phyloP scores from a whole-genome alignment of 1,140 invertebrate genomes.

The Zelostemma sp. region DNA sequence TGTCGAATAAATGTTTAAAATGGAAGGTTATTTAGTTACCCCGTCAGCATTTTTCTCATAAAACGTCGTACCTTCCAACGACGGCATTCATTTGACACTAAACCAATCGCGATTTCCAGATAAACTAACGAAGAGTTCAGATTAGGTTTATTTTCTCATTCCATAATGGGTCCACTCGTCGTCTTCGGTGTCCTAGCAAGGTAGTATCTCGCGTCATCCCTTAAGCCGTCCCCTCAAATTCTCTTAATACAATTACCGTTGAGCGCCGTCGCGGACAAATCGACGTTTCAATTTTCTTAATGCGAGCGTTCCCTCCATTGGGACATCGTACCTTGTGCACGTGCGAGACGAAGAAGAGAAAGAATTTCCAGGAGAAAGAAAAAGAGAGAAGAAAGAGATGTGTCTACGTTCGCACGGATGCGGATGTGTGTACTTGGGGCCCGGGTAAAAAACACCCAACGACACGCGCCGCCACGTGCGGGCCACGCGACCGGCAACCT shows the following conservation, averaged over 20 bases:
- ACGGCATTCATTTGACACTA: background rate
- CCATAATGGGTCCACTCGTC: conserved; percentile 26
- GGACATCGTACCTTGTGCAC: conserved; percentile 21
- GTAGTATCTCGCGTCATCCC: conserved; percentile 29
- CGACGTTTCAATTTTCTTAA: conserved; percentile 71
- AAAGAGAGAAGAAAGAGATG: conserved; percentile 33
- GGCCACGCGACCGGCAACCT: conserved; percentile 54
- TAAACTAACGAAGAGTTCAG: conserved; percentile 30
- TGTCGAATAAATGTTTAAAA: too few species aligned
- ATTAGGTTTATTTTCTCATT: conserved; percentile 42
- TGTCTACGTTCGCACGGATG: conserved; percentile 38
- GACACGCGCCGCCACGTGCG: conserved; percentile 63
- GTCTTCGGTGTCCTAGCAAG: conserved; percentile 8
- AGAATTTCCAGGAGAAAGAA: background rate
- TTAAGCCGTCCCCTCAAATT: conserved; percentile 34
- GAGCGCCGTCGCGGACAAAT: conserved; percentile 65
- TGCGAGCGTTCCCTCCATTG: conserved; percentile 47
- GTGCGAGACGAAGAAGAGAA: background rate
- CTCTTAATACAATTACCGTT: conserved; percentile 66
- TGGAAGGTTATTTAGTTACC: too few species aligned
- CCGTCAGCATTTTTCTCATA: background rate
- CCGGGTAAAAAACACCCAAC: conserved; percentile 14
- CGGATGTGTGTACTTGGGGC: conserved; percentile 19
- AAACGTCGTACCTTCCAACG: background rate
- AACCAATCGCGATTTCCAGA: conserved; percentile 25